Evolutionary conservation across 2,888 invertebrate genomes (phyloP), one percentile per base, ranked within the genome.

Genomic region (Polyommatus iphigenia): DNA sequence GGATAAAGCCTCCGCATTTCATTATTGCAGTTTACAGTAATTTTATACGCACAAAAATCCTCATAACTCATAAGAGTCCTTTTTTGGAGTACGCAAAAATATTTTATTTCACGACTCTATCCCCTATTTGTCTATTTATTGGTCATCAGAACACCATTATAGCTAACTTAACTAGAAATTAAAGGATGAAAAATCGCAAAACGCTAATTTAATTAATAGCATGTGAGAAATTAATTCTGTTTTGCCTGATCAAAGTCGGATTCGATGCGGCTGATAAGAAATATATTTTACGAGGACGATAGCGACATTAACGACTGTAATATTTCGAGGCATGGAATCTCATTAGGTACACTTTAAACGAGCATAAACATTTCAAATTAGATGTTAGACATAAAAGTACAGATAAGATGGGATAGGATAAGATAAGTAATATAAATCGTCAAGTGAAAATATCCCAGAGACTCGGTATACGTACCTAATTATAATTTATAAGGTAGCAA

Each of bases 1-100:
- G 79, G 79, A 78, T 71, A 32, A 72, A 20, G 6, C 54, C 54
- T 32, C 46, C 41, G 18, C 24, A 76, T 62, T 36, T 59, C 15
- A 59, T 10, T 18, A 13, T 15, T 76, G 15, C 62, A 29, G 15
- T 7, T 1, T 8, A 24, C 62, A 3, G 29, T 67, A 29, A 67
- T 24, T 24, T 62, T 24, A 62, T 59, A 67, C 18, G 67, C 29
- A 67, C 20, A 59, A 59, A 8, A 59, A 8, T 59, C 8, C 59
- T 8, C 8, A 59, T 2, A 59, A 20, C 59, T 8, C 8, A 59
- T 2, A 59, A 20, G 18, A 18, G 10, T 13, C 13, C 46, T 10
- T 46, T 46, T 46, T 46, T 46, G 46, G 46, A 46, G 10, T 46
- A 46, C 46, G 46, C 46, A 46, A 10, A 46, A 46, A 46, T 46